A percentile compares a stretch with the other conserved stretches of the same genome.
Conservation (phyloP, 2,797 vertebrate species). For the Phrynocephalus vlangalii region DNA sequence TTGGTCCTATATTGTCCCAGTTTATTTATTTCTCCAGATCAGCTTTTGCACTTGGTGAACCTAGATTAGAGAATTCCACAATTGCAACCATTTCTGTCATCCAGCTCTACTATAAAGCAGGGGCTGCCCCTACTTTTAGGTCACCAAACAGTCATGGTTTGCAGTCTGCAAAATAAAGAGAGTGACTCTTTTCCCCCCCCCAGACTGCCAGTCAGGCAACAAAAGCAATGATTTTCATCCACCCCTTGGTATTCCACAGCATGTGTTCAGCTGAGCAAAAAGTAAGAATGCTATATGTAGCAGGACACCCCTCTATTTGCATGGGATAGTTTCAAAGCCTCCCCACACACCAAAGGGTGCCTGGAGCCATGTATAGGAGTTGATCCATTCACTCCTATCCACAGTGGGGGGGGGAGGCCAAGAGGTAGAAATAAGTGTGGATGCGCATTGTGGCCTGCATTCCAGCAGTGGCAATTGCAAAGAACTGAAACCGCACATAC, state of each 20-base stretch:
- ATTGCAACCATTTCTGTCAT: neutral
- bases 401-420: no score
- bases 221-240: neutral
- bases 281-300: neutral
- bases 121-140: neutral
- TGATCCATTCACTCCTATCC: no score
- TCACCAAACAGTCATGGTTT: neutral
- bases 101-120: neutral
- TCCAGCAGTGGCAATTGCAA: no score
- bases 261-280: neutral
- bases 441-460: no score
- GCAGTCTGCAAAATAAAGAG: neutral
- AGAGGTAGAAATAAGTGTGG: no score
- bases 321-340: no score
- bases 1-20: neutral
- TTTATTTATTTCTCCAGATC: neutral
- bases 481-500: no score
- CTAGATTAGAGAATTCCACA: neutral
- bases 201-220: neutral
- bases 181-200: neutral
- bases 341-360: no score
- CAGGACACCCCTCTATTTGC: neutral
- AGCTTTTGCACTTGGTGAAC: neutral
- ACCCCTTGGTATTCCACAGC: no score
- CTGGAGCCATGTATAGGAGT: no score